Conservation (phyloP, 2,113 vertebrate genomes). For the Clarias macrocephalus region DNA sequence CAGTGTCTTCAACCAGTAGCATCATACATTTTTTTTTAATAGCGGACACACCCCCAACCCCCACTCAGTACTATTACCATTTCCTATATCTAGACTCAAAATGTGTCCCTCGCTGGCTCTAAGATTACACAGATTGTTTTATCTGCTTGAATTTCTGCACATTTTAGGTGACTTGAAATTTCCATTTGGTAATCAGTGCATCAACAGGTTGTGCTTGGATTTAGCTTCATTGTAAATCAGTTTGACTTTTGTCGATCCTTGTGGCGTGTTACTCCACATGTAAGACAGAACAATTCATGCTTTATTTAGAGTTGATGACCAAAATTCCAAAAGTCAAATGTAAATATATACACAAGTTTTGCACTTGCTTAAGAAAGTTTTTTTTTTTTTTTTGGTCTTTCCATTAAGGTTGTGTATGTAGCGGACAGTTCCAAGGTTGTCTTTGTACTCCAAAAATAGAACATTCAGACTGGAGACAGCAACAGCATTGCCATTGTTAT, state of each 20-base stretch:
- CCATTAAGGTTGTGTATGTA: background rate
- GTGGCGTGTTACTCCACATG: background rate
- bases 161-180: background rate
- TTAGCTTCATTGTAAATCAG: background rate
- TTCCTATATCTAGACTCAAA: too few species aligned
- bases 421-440: background rate
- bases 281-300: background rate
- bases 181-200: background rate
- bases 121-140: background rate
- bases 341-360: background rate
- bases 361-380: background rate
- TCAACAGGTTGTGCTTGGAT: background rate
- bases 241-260: background rate
- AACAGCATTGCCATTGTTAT: too few species aligned
- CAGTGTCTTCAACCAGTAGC: conserved; percentile 51
- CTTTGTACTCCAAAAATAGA: background rate
- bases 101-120: background rate
- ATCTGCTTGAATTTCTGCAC: background rate
- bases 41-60: conserved; percentile 8
- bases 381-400: background rate
- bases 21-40: conserved; percentile 36
- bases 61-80: background rate
- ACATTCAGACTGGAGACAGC: background rate
- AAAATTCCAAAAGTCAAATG: background rate
- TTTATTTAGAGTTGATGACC: background rate